phyloP scores from a whole-genome alignment of 2,888 invertebrate species.

The Noctua janthina region DNA sequence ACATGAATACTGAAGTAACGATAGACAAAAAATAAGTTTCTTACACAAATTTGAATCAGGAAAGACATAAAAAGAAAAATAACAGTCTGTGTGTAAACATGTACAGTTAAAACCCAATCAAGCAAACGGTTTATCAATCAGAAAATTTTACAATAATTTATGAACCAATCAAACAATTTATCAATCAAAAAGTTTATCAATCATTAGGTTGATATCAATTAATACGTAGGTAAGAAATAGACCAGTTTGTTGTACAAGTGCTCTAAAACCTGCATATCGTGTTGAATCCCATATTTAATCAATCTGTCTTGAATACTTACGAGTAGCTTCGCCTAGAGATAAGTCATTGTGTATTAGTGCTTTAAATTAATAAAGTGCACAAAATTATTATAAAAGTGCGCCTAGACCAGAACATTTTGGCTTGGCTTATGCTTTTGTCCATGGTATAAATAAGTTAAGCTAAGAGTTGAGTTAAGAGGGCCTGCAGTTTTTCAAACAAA shows the following conservation, averaged over 20 bases:
- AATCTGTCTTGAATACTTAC: constrained; percentile 60
- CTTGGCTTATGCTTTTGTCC: too few relatives aligned
- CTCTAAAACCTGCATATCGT: constrained; percentile 52
- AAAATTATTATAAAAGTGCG: background rate
- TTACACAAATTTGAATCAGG: constrained; percentile 58
- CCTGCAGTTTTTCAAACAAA: too few relatives aligned
- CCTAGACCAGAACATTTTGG: background rate
- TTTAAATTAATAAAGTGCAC: constrained; percentile 14
- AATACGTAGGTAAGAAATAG: constrained; percentile 25
- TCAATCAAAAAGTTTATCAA: constrained; percentile 7
- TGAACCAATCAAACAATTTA: constrained; percentile 29
- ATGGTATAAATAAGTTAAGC: too few relatives aligned
- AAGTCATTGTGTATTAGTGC: constrained; percentile 53
- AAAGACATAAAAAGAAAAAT: constrained; percentile 56
- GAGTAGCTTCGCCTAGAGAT: constrained; percentile 55
- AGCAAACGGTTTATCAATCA: constrained; percentile 33
- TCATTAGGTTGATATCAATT: constrained; percentile 1
- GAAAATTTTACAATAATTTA: constrained; percentile 11
- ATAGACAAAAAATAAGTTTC: constrained; percentile 33
- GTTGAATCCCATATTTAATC: constrained; percentile 32
- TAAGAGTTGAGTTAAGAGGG: too few relatives aligned
- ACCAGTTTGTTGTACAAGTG: constrained; percentile 35
- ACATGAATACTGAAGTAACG: constrained; percentile 26
- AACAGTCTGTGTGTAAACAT: constrained; percentile 56
- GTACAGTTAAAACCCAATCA: constrained; percentile 44